Conservation (phyloP, 2,888 invertebrate species). For the Limenitis arthemis region DNA sequence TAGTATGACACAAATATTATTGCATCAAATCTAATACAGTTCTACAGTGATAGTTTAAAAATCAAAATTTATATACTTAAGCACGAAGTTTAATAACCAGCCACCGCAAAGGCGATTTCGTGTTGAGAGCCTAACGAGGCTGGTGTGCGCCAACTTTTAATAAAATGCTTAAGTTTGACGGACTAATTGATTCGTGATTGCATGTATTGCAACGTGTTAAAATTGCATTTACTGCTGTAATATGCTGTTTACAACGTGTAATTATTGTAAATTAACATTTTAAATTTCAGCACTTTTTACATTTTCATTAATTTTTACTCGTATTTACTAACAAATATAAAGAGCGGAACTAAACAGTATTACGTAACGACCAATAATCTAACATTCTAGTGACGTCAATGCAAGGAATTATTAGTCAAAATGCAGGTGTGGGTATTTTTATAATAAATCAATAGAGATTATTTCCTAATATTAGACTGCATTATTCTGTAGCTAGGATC, state of each 20-base stretch:
- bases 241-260: slow-evolving; percentile 1
- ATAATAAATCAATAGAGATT: too few species aligned
- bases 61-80: slow-evolving; percentile 20
- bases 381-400: background rate
- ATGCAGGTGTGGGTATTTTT: too few species aligned
- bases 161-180: slow-evolving; percentile 22
- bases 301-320: too few species aligned
- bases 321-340: too few species aligned
- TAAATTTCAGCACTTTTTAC: background rate
- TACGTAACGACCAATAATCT: background rate
- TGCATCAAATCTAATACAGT: background rate
- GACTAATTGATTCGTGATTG: slow-evolving; percentile 21
- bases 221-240: slow-evolving; percentile 8
- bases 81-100: slow-evolving; percentile 51
- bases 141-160: slow-evolving; percentile 26
- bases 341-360: background rate
- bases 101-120: slow-evolving; percentile 42
- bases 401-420: too few species aligned
- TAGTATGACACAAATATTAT: too few species aligned
- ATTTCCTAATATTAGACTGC: too few species aligned
- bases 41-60: background rate
- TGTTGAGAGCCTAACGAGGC: slow-evolving; percentile 34
- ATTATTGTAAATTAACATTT: background rate
- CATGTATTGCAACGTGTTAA: slow-evolving; percentile 12
- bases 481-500: too few species aligned